phyloP scores from a whole-genome alignment of 2,113 vertebrate species.

The Ammodytes dubius region DNA sequence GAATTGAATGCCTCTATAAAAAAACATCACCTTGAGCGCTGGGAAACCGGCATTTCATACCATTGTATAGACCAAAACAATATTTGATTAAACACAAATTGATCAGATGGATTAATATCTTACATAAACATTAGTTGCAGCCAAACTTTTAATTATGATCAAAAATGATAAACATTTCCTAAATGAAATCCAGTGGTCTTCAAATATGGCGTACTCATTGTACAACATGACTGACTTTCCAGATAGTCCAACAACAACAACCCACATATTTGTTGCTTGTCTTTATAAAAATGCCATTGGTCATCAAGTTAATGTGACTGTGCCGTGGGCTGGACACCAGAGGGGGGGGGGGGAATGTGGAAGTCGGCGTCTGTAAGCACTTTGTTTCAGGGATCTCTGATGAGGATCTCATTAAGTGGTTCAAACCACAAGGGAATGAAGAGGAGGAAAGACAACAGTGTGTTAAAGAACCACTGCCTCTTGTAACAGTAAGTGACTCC shows the following conservation, averaged over 20 bases:
- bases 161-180: neutral
- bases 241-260: neutral
- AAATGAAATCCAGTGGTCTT: neutral
- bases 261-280: neutral
- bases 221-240: neutral
- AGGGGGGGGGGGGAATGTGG: neutral
- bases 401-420: constrained; percentile 63
- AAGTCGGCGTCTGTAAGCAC: constrained; percentile 14
- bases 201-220: neutral
- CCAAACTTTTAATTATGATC: neutral
- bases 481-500: constrained; percentile 69
- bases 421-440: constrained; percentile 53
- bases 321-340: neutral
- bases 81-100: neutral
- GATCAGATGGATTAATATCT: neutral
- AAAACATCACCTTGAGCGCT: no score
- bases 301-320: neutral
- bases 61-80: neutral
- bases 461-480: constrained; percentile 49
- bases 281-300: neutral
- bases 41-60: no score
- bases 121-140: neutral
- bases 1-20: no score
- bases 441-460: constrained; percentile 48
- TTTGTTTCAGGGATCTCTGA: constrained; percentile 47